Percentiles rank a stretch among this genome's conserved stretches.
These are phyloP conservation scores for Bugula neritina DNA, from an alignment of 2,888 invertebrate species.

Conservation along the genomic window DNA sequence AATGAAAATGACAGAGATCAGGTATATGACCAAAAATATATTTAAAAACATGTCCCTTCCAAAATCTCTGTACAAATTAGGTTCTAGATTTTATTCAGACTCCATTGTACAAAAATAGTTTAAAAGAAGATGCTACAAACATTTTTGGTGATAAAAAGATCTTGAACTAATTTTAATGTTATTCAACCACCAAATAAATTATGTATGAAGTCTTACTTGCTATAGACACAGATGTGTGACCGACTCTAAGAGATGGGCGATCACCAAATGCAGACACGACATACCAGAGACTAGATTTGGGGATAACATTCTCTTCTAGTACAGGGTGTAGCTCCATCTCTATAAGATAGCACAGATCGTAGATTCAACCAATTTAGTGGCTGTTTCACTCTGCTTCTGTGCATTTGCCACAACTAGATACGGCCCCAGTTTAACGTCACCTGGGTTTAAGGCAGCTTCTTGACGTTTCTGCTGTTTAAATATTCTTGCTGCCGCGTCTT, in stretches of 20 bases:
- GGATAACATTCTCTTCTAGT: slow-evolving; percentile 40
- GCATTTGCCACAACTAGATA: slow-evolving; percentile 2
- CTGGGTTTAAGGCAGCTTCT: not conserved
- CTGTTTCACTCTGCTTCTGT: not conserved
- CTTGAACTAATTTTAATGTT: no score
- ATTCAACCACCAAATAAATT: no score
- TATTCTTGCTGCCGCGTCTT: not conserved
- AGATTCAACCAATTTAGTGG: not conserved
- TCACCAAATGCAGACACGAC: slow-evolving; percentile 48
- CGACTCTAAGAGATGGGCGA: slow-evolving; percentile 48
- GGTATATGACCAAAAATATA: no score
- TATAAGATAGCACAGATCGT: slow-evolving; percentile 15
- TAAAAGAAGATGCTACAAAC: no score
- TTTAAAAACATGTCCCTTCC: no score
- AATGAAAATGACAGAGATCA: no score
- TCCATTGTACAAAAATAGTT: no score
- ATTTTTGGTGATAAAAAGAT: no score
- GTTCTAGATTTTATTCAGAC: no score
- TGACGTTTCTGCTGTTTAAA: not conserved
- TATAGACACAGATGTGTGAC: slow-evolving; percentile 43
- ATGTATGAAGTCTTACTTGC: not conserved
- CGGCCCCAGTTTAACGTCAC: slow-evolving; percentile 12
- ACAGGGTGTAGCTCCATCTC: slow-evolving; percentile 51
- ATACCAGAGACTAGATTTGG: slow-evolving; percentile 48
- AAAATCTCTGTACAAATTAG: no score